These are phyloP conservation scores for Sphaerodactylus townsendi DNA, from an alignment of 2,113 vertebrate species.

Conservation along the genomic window DNA sequence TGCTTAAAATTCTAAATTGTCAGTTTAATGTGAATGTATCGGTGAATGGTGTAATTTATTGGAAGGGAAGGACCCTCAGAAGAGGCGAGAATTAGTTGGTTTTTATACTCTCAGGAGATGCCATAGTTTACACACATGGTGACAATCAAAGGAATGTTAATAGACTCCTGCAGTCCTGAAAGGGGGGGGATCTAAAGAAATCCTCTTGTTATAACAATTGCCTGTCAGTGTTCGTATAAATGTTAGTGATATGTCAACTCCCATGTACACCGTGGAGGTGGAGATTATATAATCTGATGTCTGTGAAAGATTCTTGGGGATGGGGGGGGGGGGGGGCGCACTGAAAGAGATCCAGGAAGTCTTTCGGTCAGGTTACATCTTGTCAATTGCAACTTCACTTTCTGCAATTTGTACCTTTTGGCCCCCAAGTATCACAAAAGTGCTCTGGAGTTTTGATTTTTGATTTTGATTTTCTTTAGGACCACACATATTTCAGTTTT, in stretches of 20 bases:
- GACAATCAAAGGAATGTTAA: background rate
- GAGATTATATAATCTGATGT: conserved; percentile 28
- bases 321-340: conserved; percentile 1
- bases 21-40: background rate
- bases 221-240: conserved; percentile 17
- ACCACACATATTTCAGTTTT: background rate
- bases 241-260: background rate
- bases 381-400: background rate
- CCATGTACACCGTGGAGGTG: background rate
- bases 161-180: conserved; percentile 3
- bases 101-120: background rate
- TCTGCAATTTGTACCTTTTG: conserved; percentile 24
- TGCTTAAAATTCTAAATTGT: background rate
- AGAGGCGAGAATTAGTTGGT: background rate
- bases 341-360: conserved; percentile 25
- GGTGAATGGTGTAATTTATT: background rate
- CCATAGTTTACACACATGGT: background rate
- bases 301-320: conserved; percentile 13
- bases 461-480: background rate
- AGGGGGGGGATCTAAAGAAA: background rate
- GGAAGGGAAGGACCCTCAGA: background rate
- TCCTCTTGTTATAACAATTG: background rate
- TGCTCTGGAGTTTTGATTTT: background rate
- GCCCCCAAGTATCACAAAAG: background rate
- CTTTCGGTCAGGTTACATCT: conserved; percentile 26